These are phyloP conservation scores for Acromyrmex echinatior DNA, from an alignment of 1,140 invertebrate species.

Conservation along the genomic window DNA sequence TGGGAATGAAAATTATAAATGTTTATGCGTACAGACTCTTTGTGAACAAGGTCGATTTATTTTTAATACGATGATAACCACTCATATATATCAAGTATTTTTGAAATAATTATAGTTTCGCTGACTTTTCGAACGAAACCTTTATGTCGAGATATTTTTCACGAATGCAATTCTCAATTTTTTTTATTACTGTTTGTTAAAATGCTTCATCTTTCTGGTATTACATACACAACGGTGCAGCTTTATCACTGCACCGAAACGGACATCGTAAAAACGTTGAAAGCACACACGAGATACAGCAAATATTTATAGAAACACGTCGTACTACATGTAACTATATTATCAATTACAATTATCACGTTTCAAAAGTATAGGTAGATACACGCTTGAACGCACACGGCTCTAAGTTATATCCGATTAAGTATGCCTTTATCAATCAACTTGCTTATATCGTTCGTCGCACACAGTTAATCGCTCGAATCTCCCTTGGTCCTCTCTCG, in stretches of 20 bases:
- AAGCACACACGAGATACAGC: slow-evolving; percentile 73
- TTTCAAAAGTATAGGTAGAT: slow-evolving; percentile 34
- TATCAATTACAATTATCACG: slow-evolving; percentile 60
- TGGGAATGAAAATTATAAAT: slow-evolving; percentile 28
- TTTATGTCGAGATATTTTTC: slow-evolving; percentile 36
- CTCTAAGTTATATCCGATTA: slow-evolving; percentile 22
- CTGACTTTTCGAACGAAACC: not conserved
- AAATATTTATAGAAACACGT: slow-evolving; percentile 70
- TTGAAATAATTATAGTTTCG: not conserved
- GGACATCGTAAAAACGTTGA: slow-evolving; percentile 66
- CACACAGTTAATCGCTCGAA: not conserved
- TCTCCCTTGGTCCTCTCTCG: slow-evolving; percentile 61
- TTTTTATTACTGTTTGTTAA: slow-evolving; percentile 22
- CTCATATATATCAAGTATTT: slow-evolving; percentile 37
- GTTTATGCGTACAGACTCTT: slow-evolving; percentile 1
- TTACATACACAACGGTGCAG: slow-evolving; percentile 16
- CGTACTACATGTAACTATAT: slow-evolving; percentile 67
- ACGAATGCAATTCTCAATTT: slow-evolving; percentile 21
- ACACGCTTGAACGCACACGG: slow-evolving; percentile 13
- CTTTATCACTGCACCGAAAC: slow-evolving; percentile 29
- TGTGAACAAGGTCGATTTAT: not conserved
- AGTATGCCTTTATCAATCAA: slow-evolving; percentile 15
- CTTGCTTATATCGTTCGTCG: slow-evolving; percentile 11
- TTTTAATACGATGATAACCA: slow-evolving; percentile 15
- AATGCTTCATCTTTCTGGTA: slow-evolving; percentile 13